Conservation (phyloP, 1,140 invertebrate genomes). For the Anadara kagoshimensis region DNA sequence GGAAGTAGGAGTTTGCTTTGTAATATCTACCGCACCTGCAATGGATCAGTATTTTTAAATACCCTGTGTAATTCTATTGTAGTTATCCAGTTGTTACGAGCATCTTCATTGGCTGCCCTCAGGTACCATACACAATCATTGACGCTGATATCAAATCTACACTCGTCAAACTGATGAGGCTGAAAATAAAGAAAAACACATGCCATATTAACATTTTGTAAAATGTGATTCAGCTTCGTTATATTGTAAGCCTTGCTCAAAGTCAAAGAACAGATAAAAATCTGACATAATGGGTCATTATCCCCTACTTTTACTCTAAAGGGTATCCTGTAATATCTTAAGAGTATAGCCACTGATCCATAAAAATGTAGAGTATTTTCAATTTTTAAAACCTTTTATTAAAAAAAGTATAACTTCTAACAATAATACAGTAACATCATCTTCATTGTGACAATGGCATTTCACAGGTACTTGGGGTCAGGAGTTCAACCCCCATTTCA, state of each 20-base stretch:
- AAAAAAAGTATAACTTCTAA: too few species aligned
- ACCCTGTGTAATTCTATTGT: slow-evolving; percentile 92
- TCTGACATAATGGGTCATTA: not conserved
- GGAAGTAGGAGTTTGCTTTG: too few species aligned
- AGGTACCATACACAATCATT: slow-evolving; percentile 99
- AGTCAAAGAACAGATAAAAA: not conserved
- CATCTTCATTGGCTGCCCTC: slow-evolving; percentile 88
- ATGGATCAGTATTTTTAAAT: slow-evolving; percentile 16
- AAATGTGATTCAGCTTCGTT: not conserved
- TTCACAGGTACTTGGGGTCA: not conserved
- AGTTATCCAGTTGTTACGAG: slow-evolving; percentile 95
- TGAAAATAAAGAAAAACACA: slow-evolving; percentile 75
- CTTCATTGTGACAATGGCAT: not conserved
- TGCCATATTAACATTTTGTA: not conserved
- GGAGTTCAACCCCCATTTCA: too few species aligned
- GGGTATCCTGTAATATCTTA: too few species aligned
- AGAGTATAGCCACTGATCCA: too few species aligned
- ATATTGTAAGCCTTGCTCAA: not conserved
- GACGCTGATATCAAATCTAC: slow-evolving; percentile 97
- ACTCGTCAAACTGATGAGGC: slow-evolving; percentile 98
- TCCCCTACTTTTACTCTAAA: not conserved
- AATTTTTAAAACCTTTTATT: too few species aligned
- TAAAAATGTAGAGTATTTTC: too few species aligned
- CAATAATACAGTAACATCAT: too few species aligned
- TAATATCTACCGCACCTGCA: too few species aligned